Evolutionary conservation across 2,888 invertebrate species (phyloP), one percentile per base, ranked within the genome.

Genomic region (Drosophila pegasa): DNA sequence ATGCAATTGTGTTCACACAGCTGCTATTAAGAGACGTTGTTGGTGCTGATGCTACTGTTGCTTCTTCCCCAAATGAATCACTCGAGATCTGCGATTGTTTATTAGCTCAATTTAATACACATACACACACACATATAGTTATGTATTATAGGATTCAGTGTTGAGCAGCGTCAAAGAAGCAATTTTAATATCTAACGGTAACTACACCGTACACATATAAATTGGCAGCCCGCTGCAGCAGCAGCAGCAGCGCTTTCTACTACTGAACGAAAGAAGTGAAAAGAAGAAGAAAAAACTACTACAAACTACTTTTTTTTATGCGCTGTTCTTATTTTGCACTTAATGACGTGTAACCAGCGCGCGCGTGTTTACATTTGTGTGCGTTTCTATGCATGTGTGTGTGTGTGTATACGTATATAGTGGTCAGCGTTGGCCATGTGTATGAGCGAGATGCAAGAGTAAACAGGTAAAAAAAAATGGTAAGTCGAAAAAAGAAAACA

Each of bases 311-410:
- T 66, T 55, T 66, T 55, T 57, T 69, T 71, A 83, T 80, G 81
- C 69, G 74, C 78, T 72, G 81, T 81, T 83, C 84, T 84, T 87
- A 74, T 87, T 83, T 83, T 81, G 84, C 83, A 81, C 81, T 86
- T 87, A 86, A 83, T 83, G 87, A 83, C 83, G 87, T 83, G 83
- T 83, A 83, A 83, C 71, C 63, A 87, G 63, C 70, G 63, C 63
- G 78, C 82, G 84, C 69, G 80, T 80, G 84, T 80, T 82, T 79
- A 67, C 67, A 60, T 57, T 57, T 62, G 72, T 74, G 66, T 80
- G 61, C 51, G 52, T 74, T 71, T 61, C 52, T 68, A 77, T 54
- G 40, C 52, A 66, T 33, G 47, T 43, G 50, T 52, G 22, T 56
- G 40, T 62, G 35, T 10, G 33, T 18, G 25, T 50, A 33, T 37